These are phyloP conservation scores for Chelon auratus DNA, from an alignment of 2,797 vertebrate genomes.

Conservation along the genomic window DNA sequence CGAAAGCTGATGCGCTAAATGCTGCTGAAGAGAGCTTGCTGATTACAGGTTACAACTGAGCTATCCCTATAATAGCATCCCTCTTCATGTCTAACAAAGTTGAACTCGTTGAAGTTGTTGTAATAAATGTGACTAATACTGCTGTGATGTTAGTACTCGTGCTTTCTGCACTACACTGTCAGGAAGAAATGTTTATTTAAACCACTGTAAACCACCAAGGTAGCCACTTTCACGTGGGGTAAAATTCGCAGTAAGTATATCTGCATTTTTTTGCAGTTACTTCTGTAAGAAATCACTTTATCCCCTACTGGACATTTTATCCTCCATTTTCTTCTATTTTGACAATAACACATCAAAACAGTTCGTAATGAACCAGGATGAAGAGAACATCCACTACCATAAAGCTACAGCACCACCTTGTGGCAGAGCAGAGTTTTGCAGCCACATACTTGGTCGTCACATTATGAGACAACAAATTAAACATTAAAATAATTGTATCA, in stretches of 20 bases:
- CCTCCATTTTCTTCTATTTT: background rate
- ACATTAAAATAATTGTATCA: background rate
- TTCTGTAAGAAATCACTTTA: background rate
- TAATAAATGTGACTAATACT: conserved; percentile 11
- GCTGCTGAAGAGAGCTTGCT: background rate
- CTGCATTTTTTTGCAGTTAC: background rate
- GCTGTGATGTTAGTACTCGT: conserved; percentile 15
- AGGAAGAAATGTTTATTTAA: background rate
- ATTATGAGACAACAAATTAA: background rate
- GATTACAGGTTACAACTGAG: background rate
- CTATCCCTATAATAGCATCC: background rate
- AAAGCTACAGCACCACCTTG: conserved; percentile 71
- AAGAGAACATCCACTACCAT: conserved; percentile 17
- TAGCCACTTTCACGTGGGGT: background rate
- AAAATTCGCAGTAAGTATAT: background rate
- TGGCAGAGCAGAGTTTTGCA: conserved; percentile 58
- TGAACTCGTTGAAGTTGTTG: conserved; percentile 13
- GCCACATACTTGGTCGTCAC: background rate
- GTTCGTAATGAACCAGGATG: conserved; percentile 2
- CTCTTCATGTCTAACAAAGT: conserved; percentile 11
- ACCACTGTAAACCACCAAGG: background rate
- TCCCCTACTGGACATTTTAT: background rate
- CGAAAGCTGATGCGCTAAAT: background rate
- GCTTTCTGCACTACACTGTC: background rate
- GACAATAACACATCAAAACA: conserved; percentile 4